Conservation (phyloP, 2,113 vertebrate genomes). For the Marmota monax region DNA sequence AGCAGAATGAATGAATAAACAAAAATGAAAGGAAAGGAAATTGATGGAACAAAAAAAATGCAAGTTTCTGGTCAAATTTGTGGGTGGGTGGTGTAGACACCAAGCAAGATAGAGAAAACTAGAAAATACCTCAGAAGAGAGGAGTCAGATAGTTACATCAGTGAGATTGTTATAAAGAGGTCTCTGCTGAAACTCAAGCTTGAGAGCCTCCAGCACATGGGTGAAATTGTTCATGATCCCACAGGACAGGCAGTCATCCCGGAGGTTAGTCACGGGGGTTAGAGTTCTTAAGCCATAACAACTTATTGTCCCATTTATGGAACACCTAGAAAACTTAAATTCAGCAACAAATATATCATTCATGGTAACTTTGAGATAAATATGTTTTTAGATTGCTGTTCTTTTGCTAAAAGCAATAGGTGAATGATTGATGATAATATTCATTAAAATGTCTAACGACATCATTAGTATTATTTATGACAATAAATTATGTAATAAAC, state of each 20-base stretch:
- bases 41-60: neutral
- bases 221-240: neutral
- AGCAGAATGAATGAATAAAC: neutral
- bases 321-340: too few relatives aligned
- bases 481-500: too few relatives aligned
- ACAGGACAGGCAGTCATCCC: accelerated
- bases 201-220: neutral
- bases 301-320: too few relatives aligned
- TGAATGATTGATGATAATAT: too few relatives aligned
- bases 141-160: too few relatives aligned
- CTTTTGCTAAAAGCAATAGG: too few relatives aligned
- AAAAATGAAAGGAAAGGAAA: neutral
- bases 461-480: too few relatives aligned
- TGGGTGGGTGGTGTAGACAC: neutral
- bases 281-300: too few relatives aligned
- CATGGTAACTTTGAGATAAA: too few relatives aligned
- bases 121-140: neutral
- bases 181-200: neutral
- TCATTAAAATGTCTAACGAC: too few relatives aligned
- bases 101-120: neutral
- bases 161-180: neutral
- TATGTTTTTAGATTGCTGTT: too few relatives aligned
- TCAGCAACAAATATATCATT: too few relatives aligned
- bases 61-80: neutral
- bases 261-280: accelerated